Percentiles rank a stretch among this genome's conserved stretches.
Conservation (phyloP, 2,888 invertebrate species). For the Eucera pruinosa region DNA sequence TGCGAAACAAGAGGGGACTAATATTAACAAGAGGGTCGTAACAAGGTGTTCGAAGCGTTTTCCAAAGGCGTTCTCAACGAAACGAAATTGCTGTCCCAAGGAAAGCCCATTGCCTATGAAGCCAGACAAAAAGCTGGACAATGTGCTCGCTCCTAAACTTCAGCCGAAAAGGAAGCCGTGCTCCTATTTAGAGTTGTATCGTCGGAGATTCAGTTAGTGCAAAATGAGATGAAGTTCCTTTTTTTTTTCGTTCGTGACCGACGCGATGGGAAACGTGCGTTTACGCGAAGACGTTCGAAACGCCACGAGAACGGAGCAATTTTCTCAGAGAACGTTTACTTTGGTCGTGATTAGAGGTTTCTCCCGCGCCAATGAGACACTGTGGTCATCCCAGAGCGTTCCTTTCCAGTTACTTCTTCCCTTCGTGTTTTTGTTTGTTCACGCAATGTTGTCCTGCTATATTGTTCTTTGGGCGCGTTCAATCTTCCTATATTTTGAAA, state of each 20-base stretch:
- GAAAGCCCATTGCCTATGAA: conserved; percentile 55
- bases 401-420: conserved; percentile 9
- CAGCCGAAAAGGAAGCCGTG: conserved; percentile 55
- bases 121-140: conserved; percentile 72
- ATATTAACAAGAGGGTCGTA: not conserved
- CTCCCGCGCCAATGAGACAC: conserved; percentile 33
- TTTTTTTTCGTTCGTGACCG: conserved; percentile 40
- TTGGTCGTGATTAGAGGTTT: conserved; percentile 64
- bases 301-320: conserved; percentile 52
- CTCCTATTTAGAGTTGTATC: conserved; percentile 76
- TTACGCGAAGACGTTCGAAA: conserved; percentile 33
- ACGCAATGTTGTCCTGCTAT: conserved; percentile 10
- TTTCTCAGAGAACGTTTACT: conserved; percentile 62
- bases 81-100: conserved; percentile 37
- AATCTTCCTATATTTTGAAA: conserved; percentile 14
- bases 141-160: conserved; percentile 50
- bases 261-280: conserved; percentile 22
- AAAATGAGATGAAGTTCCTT: conserved; percentile 45
- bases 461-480: conserved; percentile 35
- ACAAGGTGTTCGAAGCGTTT: conserved; percentile 25
- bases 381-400: too few relatives aligned
- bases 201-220: conserved; percentile 69
- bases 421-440: conserved; percentile 24
- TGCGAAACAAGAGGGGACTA: conserved; percentile 4
- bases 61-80: conserved; percentile 33